These are phyloP conservation scores for Hirtodrosophila alboralis DNA, from an alignment of 2,888 invertebrate species.

Conservation along the genomic window DNA sequence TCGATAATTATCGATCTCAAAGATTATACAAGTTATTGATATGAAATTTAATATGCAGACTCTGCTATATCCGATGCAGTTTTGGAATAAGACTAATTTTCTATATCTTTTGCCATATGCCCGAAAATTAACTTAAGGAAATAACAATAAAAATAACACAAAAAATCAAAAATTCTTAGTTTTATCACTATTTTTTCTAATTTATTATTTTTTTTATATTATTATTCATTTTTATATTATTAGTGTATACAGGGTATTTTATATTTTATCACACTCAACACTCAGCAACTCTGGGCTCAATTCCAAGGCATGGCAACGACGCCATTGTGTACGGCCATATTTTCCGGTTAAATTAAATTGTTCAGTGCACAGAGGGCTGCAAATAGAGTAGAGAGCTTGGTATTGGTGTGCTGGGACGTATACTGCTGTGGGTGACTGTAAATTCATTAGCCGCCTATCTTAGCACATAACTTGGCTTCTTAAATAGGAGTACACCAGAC, in stretches of 20 bases:
- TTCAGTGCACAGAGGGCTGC: conserved; percentile 66
- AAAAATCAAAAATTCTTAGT: too few species aligned
- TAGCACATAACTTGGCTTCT: conserved; percentile 28
- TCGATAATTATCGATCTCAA: too few species aligned
- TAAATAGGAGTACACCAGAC: too few species aligned
- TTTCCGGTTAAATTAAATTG: conserved; percentile 77
- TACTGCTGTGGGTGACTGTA: conserved; percentile 30
- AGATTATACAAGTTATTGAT: too few species aligned
- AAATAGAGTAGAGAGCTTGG: conserved; percentile 24
- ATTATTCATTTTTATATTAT: too few species aligned
- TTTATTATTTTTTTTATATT: not conserved
- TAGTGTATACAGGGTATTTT: conserved; percentile 6
- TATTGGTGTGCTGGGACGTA: conserved; percentile 2
- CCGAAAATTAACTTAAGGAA: not conserved
- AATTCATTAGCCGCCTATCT: conserved; percentile 59
- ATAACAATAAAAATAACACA: too few species aligned
- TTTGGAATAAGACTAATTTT: too few species aligned
- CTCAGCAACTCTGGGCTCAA: conserved; percentile 5
- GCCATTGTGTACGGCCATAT: conserved; percentile 59
- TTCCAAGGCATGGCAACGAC: conserved; percentile 34
- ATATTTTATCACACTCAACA: not conserved
- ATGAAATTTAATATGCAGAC: too few species aligned
- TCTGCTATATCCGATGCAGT: too few species aligned
- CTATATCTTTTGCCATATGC: too few species aligned
- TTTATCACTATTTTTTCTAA: not conserved